These are phyloP conservation scores for Actinostola sp. DNA, from an alignment of 92 coral and sea anemone species.

Conservation along the genomic window DNA sequence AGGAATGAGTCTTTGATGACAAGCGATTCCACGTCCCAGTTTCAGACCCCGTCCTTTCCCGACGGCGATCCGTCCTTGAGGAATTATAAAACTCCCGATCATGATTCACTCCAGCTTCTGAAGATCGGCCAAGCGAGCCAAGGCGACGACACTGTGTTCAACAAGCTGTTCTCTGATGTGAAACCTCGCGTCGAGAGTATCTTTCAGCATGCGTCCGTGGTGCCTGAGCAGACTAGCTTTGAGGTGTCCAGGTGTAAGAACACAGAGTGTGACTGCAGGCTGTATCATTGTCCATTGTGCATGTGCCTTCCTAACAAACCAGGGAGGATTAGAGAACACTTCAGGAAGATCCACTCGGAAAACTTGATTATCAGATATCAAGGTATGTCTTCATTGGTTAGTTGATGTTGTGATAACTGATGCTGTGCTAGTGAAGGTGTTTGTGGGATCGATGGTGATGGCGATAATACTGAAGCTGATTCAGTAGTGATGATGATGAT, in stretches of 20 bases:
- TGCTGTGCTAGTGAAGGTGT: no score
- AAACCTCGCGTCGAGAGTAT: conserved; percentile 47
- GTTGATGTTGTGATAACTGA: no score
- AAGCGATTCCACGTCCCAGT: not conserved
- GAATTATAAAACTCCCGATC: conserved; percentile 43
- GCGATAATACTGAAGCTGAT: no score
- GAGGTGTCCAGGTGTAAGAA: conserved; percentile 70
- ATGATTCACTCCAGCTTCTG: conserved; percentile 58
- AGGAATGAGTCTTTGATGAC: conserved; percentile 6
- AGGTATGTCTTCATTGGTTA: conserved; percentile 55
- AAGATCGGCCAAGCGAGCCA: conserved; percentile 40
- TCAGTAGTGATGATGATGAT: no score
- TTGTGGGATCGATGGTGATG: no score
- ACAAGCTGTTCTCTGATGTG: conserved; percentile 58
- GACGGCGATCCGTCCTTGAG: conserved; percentile 15
- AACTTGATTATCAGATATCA: conserved; percentile 82
- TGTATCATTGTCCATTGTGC: conserved; percentile 88
- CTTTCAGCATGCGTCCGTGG: conserved; percentile 70
- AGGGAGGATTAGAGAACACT: conserved; percentile 86
- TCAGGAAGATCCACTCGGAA: conserved; percentile 78
- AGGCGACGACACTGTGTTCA: conserved; percentile 77
- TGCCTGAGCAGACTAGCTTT: conserved; percentile 50
- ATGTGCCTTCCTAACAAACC: conserved; percentile 90
- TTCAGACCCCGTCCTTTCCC: conserved; percentile 1
- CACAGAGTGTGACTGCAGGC: conserved; percentile 84